Evolutionary conservation across 2,888 invertebrate species (phyloP).

Genomic region (Raillietiella orientalis): DNA sequence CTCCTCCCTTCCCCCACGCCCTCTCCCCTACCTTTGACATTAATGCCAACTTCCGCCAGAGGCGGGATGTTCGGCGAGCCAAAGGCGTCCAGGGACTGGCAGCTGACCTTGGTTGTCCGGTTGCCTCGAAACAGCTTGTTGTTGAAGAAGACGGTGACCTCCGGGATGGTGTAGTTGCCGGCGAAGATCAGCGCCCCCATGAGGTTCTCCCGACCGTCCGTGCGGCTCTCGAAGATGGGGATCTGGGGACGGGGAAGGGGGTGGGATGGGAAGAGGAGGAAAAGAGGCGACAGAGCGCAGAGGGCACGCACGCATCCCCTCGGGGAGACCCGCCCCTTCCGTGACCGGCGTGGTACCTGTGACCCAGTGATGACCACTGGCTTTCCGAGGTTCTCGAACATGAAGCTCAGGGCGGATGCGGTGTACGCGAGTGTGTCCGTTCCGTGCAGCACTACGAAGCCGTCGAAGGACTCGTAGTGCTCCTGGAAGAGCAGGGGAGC

Average conservation of each 20-base stretch:
- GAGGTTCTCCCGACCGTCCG: conserved; percentile 78
- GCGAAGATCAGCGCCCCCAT: conserved; percentile 63
- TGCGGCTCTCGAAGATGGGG: conserved; percentile 70
- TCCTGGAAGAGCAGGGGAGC: no score
- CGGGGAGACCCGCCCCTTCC: no score
- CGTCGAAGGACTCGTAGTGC: conserved; percentile 57
- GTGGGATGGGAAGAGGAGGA: no score
- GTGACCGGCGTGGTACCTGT: no score
- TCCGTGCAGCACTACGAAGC: conserved; percentile 80
- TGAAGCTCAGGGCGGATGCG: conserved; percentile 79
- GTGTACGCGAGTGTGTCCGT: conserved; percentile 88
- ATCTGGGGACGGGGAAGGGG: no score
- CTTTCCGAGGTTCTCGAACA: conserved; percentile 81
- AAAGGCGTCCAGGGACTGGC: conserved; percentile 28
- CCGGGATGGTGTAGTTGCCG: conserved; percentile 58
- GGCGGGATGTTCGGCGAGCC: conserved; percentile 55
- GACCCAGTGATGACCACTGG: conserved; percentile 75
- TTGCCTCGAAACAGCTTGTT: conserved; percentile 66
- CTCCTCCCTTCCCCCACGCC: no score
- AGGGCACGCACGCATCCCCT: no score
- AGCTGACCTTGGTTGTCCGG: conserved; percentile 36
- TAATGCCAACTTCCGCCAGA: conserved; percentile 45
- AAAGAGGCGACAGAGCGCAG: no score
- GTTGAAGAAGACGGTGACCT: conserved; percentile 71
- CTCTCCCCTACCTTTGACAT: conserved; percentile 40